Conservation (phyloP, 2,797 vertebrate genomes). For the Myiotriccus ornatus region DNA sequence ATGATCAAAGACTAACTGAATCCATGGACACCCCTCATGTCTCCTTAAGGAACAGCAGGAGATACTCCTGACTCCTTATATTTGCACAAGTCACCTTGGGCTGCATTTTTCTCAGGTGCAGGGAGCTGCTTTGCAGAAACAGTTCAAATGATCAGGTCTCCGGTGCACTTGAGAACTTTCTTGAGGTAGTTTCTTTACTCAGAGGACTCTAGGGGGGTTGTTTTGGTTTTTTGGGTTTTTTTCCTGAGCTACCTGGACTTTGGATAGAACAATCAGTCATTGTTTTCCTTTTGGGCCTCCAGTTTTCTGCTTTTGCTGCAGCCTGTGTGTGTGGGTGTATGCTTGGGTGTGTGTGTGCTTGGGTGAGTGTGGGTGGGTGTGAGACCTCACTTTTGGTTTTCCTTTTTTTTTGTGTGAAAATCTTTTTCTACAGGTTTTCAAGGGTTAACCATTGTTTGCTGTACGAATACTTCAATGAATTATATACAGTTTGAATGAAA, state of each 20-base stretch:
- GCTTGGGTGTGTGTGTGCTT: conserved; percentile 36
- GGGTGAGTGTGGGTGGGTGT: conserved; percentile 63
- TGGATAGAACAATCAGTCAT: conserved; percentile 79
- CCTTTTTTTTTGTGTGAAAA: conserved; percentile 74
- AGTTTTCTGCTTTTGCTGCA: conserved; percentile 83
- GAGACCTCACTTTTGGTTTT: conserved; percentile 80
- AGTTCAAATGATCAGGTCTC: conserved; percentile 80
- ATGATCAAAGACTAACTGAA: conserved; percentile 79
- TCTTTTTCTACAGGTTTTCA: conserved; percentile 84
- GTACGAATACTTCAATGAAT: conserved; percentile 81
- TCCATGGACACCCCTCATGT: conserved; percentile 68
- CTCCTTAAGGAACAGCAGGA: conserved; percentile 76
- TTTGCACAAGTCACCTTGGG: conserved; percentile 96
- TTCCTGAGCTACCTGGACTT: conserved; percentile 79
- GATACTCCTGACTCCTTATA: conserved; percentile 77
- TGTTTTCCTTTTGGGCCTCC: conserved; percentile 77
- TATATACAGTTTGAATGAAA: conserved; percentile 85
- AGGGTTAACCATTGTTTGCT: conserved; percentile 84
- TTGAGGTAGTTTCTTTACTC: conserved; percentile 77
- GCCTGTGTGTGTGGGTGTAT: conserved; percentile 66
- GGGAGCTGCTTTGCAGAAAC: conserved; percentile 81
- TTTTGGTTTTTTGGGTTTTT: conserved; percentile 25
- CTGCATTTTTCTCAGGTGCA: conserved; percentile 80
- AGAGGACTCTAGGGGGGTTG: conserved; percentile 69
- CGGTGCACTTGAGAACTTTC: conserved; percentile 79